A percentile compares a stretch with the other conserved stretches of the same genome.
Conservation (phyloP, 2,888 invertebrate species). For the Clepsis dumicolana region DNA sequence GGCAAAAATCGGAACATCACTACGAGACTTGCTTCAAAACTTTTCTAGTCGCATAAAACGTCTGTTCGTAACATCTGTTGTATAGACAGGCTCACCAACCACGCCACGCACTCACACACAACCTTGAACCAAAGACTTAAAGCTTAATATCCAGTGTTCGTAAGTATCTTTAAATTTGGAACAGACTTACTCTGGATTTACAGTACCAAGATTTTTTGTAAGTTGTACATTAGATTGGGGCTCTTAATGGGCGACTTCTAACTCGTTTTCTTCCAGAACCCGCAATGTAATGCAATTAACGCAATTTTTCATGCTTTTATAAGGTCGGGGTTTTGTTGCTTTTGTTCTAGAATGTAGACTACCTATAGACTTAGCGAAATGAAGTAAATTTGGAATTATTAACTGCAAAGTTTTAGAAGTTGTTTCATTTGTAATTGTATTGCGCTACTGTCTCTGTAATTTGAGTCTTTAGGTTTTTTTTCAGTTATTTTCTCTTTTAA, state of each 20-base stretch:
- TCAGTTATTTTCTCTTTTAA: not conserved
- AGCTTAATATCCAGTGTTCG: slow-evolving; percentile 47
- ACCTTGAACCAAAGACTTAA: slow-evolving; percentile 47
- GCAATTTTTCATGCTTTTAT: too few species aligned
- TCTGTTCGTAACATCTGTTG: slow-evolving; percentile 77
- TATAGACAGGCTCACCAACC: slow-evolving; percentile 67
- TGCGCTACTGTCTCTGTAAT: not conserved
- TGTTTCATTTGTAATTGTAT: slow-evolving; percentile 27
- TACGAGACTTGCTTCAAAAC: slow-evolving; percentile 50
- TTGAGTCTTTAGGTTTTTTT: not conserved
- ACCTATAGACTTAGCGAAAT: slow-evolving; percentile 72
- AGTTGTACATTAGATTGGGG: too few species aligned
- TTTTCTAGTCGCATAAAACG: slow-evolving; percentile 68
- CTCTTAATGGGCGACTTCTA: too few species aligned
- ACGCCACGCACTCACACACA: slow-evolving; percentile 41
- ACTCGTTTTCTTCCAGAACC: too few species aligned
- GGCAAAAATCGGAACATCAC: slow-evolving; percentile 20
- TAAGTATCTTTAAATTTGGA: slow-evolving; percentile 43
- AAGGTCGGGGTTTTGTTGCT: too few species aligned
- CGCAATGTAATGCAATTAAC: too few species aligned
- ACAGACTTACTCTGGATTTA: slow-evolving; percentile 50
- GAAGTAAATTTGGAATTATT: slow-evolving; percentile 57
- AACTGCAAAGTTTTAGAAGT: slow-evolving; percentile 44
- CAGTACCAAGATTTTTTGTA: too few species aligned
- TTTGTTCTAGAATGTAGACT: slow-evolving; percentile 57